Base-by-base conservation (phyloP, 2,888 invertebrate genomes). In the Urechis unicinctus region DNA sequence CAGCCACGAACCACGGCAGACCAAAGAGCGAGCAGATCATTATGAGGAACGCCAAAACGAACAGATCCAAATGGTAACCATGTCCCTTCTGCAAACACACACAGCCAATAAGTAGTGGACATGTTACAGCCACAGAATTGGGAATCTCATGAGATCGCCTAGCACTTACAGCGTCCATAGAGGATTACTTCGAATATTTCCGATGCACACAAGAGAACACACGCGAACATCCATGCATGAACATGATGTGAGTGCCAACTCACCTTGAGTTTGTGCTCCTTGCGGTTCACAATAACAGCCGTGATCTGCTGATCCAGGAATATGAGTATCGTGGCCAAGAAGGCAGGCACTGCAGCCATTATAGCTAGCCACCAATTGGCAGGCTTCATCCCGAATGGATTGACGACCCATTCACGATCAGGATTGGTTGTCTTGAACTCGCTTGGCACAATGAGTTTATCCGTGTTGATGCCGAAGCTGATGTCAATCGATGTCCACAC, bases 281-380 rank as follows among this genome's bases (percentile, higher is more conserved):
- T 96, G 45, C 97, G 85, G 78, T 98, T 98, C 30, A 98, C 89
- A 74, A 98, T 98, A 30, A 98, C 97, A 49, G 95, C 92, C 2
- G 97, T 96, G 65, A 98, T 98, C 81, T 98, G 97, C 76, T 98
- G 97, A 82, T 98, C 97, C 96, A 98, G 97, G 79, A 98, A 98
- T 73, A 98, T 93, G 25, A 98, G 82, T 71, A 98, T 97, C 24
- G 94, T 94, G 52, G 94, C 95, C 31, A 98, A 80, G 53, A 97
- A 79, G 22, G 97, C 96, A 1, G 97, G 97, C 25, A 92, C 80
- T 51, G 89, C 71, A 0, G 95, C 94, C n/a, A 89, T 83, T 5
- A 90, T 72, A 2, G 87, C 82, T 26, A 93, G 87, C 87, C 91
- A 96, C 73, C 87, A 78, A 22, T 55, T 22, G 2, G 53, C 41